These are phyloP conservation scores for Scarus forsteni DNA, from an alignment of 2,797 vertebrate genomes.

Conservation along the genomic window DNA sequence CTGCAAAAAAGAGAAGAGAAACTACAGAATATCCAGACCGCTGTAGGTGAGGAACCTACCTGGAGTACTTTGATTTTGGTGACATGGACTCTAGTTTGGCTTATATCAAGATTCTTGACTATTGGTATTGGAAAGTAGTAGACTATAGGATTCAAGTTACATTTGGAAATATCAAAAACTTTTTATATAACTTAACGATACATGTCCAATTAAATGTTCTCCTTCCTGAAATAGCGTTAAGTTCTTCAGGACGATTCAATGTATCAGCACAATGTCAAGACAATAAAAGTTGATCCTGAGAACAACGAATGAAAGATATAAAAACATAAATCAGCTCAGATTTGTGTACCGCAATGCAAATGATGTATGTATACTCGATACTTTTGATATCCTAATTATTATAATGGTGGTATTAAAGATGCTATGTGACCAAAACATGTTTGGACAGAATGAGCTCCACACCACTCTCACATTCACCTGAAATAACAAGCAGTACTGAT, in stretches of 20 bases:
- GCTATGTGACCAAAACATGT: slow-evolving; percentile 84
- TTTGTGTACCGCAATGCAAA: slow-evolving; percentile 86
- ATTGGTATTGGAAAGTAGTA: slow-evolving; percentile 86
- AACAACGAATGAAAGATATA: slow-evolving; percentile 79
- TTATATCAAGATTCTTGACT: slow-evolving; percentile 84
- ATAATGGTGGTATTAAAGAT: slow-evolving; percentile 87
- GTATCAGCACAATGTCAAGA: slow-evolving; percentile 84
- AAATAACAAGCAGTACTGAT: background rate
- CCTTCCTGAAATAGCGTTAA: slow-evolving; percentile 80
- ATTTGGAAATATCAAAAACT: slow-evolving; percentile 82
- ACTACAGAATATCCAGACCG: slow-evolving; percentile 72
- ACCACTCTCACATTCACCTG: slow-evolving; percentile 23
- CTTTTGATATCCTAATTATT: slow-evolving; percentile 87
- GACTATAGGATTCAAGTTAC: slow-evolving; percentile 85
- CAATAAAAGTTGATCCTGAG: slow-evolving; percentile 80
- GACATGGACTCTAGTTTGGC: slow-evolving; percentile 83
- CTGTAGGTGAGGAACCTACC: slow-evolving; percentile 71
- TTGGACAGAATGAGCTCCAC: slow-evolving; percentile 57
- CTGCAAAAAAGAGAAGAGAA: slow-evolving; percentile 83
- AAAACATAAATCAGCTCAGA: slow-evolving; percentile 82
- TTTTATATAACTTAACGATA: slow-evolving; percentile 84
- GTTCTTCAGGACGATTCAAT: slow-evolving; percentile 81
- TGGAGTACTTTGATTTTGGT: slow-evolving; percentile 78
- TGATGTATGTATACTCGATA: slow-evolving; percentile 87
- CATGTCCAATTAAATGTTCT: slow-evolving; percentile 85